Conservation (phyloP, 2,888 invertebrate genomes). For the Tribolium freemani region DNA sequence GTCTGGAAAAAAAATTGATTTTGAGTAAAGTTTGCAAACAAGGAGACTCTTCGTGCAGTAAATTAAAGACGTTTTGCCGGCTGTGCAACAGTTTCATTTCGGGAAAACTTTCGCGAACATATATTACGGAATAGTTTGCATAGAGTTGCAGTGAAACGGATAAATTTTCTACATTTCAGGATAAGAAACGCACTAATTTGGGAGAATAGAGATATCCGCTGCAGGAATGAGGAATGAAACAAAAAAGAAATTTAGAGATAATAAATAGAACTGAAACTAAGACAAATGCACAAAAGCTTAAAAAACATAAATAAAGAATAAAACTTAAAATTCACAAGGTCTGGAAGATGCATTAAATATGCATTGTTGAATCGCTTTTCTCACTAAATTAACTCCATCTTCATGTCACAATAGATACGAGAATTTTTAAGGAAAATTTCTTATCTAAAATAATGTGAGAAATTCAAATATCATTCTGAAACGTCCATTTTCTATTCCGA, state of each 20-base stretch:
- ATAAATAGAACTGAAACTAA: background rate
- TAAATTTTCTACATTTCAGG: background rate
- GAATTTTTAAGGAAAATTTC: no score
- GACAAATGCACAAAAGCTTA: no score
- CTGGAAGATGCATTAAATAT: no score
- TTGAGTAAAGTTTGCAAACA: constrained; percentile 14
- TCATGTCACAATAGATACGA: no score
- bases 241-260: background rate
- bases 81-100: constrained; percentile 23
- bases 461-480: no score
- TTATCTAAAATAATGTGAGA: no score
- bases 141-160: background rate
- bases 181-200: background rate
- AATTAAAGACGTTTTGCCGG: constrained; percentile 15
- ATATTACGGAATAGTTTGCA: constrained; percentile 20
- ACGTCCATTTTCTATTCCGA: no score
- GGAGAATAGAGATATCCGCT: background rate
- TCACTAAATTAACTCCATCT: no score
- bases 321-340: no score
- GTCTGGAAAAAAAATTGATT: constrained; percentile 1
- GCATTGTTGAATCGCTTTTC: no score
- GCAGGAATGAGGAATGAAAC: background rate
- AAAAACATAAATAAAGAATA: no score
- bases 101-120: constrained; percentile 9
- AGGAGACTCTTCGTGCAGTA: constrained; percentile 6